phyloP scores from a whole-genome alignment of 1,140 invertebrate species.

The Calephelis nemesis region DNA sequence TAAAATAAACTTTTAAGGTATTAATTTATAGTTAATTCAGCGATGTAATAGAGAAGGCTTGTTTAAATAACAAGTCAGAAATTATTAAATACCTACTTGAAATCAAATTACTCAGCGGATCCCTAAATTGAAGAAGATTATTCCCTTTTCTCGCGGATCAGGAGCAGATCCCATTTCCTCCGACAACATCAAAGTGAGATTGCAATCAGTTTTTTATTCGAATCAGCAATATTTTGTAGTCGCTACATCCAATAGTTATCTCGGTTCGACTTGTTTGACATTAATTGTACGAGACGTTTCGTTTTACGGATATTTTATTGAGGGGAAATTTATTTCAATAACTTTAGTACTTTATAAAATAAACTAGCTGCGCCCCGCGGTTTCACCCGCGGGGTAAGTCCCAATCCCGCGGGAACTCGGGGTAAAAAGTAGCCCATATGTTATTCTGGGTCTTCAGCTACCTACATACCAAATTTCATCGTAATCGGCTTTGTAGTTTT shows the following conservation, averaged over 20 bases:
- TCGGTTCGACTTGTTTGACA: constrained; percentile 44
- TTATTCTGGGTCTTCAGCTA: no score
- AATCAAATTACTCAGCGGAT: constrained; percentile 33
- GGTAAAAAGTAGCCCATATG: no score
- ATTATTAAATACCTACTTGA: constrained; percentile 8
- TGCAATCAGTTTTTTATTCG: constrained; percentile 74
- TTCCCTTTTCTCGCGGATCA: constrained; percentile 73
- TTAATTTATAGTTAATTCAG: no score
- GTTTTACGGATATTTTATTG: constrained; percentile 21
- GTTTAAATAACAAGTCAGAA: constrained; percentile 5
- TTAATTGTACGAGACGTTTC: constrained; percentile 35
- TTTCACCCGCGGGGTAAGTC: no score
- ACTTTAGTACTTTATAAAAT: not conserved
- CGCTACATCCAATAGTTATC: constrained; percentile 58
- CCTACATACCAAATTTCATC: no score
- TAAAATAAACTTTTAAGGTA: no score
- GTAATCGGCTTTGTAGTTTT: no score
- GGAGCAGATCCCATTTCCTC: constrained; percentile 76
- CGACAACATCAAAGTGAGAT: constrained; percentile 76
- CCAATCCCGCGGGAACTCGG: no score
- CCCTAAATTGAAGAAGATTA: constrained; percentile 67
- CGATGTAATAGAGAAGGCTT: no score
- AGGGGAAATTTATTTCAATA: constrained; percentile 8
- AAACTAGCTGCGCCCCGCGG: no score
- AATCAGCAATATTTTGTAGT: constrained; percentile 74